Conservation (phyloP, 2,113 vertebrate species). For the Oenanthe melanoleuca region DNA sequence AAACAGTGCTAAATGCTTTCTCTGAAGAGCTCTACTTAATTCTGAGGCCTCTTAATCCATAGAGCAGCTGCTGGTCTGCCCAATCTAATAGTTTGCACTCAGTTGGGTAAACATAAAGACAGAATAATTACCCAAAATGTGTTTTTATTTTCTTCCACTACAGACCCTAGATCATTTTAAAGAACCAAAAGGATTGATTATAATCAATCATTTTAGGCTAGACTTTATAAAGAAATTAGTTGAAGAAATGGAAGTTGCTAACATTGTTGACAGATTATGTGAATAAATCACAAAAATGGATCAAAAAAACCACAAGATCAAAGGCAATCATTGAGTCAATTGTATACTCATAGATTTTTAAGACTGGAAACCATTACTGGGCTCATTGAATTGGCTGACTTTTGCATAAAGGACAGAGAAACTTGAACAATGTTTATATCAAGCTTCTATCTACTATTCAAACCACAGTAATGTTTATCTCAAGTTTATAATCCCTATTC, state of each 20-base stretch:
- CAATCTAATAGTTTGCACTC: neutral
- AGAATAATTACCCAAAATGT: conserved; percentile 1
- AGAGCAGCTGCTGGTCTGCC: neutral
- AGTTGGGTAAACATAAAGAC: conserved; percentile 39
- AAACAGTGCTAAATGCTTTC: neutral
- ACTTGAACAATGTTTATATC: neutral
- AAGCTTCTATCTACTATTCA: neutral
- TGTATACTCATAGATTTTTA: neutral
- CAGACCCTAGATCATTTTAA: neutral
- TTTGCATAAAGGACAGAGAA: neutral
- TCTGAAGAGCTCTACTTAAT: conserved; percentile 4
- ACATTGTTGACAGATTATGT: neutral
- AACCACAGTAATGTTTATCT: neutral
- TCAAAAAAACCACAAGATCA: neutral
- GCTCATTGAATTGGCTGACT: neutral
- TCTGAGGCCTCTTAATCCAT: neutral
- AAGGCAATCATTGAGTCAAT: neutral
- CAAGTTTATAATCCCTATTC: neutral
- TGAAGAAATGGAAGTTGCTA: neutral
- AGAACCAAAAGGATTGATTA: neutral
- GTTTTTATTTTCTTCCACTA: conserved; percentile 6
- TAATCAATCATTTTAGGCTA: neutral
- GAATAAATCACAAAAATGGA: neutral
- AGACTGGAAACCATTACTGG: neutral
- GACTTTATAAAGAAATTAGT: neutral